Conservation (phyloP, 2,888 invertebrate genomes). For the Plagodis dolabraria region DNA sequence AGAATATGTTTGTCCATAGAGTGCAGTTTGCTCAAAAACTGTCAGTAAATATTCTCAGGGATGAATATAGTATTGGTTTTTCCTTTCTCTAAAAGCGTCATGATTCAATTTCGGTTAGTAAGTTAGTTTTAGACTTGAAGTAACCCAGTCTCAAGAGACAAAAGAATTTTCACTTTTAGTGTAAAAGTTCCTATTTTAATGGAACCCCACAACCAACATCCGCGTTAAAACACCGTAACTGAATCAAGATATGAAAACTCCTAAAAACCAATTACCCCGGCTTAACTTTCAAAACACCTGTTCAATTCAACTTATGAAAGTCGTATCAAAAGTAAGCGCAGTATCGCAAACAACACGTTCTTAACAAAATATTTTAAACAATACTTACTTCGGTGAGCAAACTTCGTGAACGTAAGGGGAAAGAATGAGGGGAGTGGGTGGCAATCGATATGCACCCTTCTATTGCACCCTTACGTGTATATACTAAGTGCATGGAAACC, state of each 20-base stretch:
- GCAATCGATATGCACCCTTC: constrained; percentile 82
- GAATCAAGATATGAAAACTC: neutral
- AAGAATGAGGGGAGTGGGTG: constrained; percentile 56
- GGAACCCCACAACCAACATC: too few species aligned
- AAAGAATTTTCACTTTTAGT: too few species aligned
- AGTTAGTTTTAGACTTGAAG: too few species aligned
- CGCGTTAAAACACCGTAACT: neutral
- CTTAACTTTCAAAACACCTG: constrained; percentile 15
- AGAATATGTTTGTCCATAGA: too few species aligned
- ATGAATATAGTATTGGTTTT: too few species aligned
- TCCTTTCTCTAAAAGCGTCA: too few species aligned
- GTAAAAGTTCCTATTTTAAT: too few species aligned
- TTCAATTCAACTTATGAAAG: constrained; percentile 15
- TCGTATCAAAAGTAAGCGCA: constrained; percentile 15
- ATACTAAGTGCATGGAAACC: constrained; percentile 47
- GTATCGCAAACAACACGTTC: constrained; percentile 18
- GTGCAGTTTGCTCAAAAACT: too few species aligned
- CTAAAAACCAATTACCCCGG: constrained; percentile 9
- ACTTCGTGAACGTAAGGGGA: constrained; percentile 72
- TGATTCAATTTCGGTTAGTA: too few species aligned
- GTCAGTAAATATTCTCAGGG: too few species aligned
- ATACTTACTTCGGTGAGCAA: constrained; percentile 45
- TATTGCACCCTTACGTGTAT: constrained; percentile 67
- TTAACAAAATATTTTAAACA: constrained; percentile 22
- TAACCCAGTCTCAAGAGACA: too few species aligned